A percentile compares a stretch with the other conserved stretches of the same genome.
Evolutionary conservation across 2,888 invertebrate genomes (phyloP).

Genomic region (Carcina quercana): DNA sequence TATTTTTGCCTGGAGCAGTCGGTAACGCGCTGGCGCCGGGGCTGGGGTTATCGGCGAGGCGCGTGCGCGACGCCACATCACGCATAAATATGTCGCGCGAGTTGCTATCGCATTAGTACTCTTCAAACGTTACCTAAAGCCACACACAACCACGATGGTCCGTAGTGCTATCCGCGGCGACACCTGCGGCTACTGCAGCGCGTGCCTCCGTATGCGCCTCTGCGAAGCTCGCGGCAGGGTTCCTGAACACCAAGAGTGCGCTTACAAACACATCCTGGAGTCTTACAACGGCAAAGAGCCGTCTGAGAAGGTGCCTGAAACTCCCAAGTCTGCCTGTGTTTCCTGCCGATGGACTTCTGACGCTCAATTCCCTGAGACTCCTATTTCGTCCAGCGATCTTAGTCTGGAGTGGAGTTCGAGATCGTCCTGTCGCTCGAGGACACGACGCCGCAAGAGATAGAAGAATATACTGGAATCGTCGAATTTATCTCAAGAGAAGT

Average conservation of each 20-base stretch:
- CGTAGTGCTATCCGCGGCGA: slow-evolving; percentile 46
- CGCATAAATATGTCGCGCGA: slow-evolving; percentile 48
- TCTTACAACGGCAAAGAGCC: slow-evolving; percentile 39
- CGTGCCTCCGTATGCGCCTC: slow-evolving; percentile 59
- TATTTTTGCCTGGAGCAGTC: slow-evolving; percentile 4
- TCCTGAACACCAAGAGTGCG: slow-evolving; percentile 60
- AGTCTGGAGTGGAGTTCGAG: slow-evolving; percentile 64
- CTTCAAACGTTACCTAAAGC: slow-evolving; percentile 18
- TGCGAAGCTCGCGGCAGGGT: slow-evolving; percentile 55
- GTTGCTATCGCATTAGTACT: slow-evolving; percentile 45
- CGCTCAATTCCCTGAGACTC: slow-evolving; percentile 66
- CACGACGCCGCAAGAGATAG: slow-evolving; percentile 58
- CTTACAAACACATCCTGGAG: slow-evolving; percentile 67
- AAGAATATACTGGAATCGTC: no score
- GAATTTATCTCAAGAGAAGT: no score
- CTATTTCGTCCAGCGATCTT: slow-evolving; percentile 56
- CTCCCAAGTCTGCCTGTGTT: slow-evolving; percentile 48
- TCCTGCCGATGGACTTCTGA: slow-evolving; percentile 67
- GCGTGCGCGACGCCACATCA: slow-evolving; percentile 59
- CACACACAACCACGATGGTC: slow-evolving; percentile 43
- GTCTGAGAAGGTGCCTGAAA: slow-evolving; percentile 37
- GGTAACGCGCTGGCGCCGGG: slow-evolving; percentile 44
- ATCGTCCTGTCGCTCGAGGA: slow-evolving; percentile 47
- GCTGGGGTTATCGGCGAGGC: slow-evolving; percentile 57
- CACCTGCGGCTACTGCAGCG: slow-evolving; percentile 63